Base-by-base conservation (phyloP, 2,797 vertebrate species). In the Falco rusticolus region DNA sequence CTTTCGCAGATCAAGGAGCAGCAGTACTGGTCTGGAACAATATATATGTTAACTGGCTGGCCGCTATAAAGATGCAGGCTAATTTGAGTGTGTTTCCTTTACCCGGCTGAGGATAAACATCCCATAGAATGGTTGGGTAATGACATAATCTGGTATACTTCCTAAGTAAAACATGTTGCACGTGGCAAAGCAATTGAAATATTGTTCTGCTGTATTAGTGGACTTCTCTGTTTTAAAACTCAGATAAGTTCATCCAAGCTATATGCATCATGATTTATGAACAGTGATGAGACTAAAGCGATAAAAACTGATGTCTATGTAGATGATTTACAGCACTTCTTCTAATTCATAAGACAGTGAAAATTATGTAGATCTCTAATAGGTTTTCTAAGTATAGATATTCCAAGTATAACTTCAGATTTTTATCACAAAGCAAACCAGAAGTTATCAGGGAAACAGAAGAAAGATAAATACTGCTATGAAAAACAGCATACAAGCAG, bases 351-450 rank as follows among this genome's bases (percentile, higher is more conserved):
- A 64, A 87, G 47, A 59, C 15, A 5, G 50, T 61, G 60, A 94
- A 79, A 85, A 89, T 59, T 12, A 87, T 83, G 39, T 63, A 69
- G 75, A 80, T 43, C 37, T 77, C 84, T 93, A 87, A 87, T 61
- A 86, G n/a, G n/a, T n/a, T 95, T 92, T 95, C 75, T 90, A 91
- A 95, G 57, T 81, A 93, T 78, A 93, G 85, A 71, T 60, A 78
- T 95, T 95, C 88, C 54, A 93, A 94, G 45, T 88, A 86, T 86
- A 88, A 87, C 60, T 83, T 83, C 53, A 87, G 48, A 43, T 13
- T 71, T 95, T 70, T 90, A 71, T 84, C 48, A 90, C 16, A 65
- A 57, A 39, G 16, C 41, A 91, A 74, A 84, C 25, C 51, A 91
- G 77, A 92, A 78, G 54, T 50, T 54, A 84, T 6, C 34, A 54